Conservation (phyloP, 1,140 invertebrate species). For the Drosophila nigromelanica region DNA sequence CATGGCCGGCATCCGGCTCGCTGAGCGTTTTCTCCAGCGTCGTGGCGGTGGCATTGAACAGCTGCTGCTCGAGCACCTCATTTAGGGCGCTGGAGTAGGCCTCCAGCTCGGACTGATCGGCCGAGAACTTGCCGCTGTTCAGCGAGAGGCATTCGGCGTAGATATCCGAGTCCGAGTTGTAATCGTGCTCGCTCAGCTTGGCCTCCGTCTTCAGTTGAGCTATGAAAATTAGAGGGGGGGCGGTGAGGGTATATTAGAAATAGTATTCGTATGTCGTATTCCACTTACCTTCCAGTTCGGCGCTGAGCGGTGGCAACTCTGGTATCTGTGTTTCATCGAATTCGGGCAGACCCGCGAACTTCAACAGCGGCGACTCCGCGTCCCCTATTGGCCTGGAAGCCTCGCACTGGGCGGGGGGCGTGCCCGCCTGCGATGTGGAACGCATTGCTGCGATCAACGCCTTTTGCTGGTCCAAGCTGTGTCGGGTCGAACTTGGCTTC, state of each 20-base stretch:
- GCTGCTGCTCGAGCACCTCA: slow-evolving; percentile 58
- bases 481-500: slow-evolving; percentile 44
- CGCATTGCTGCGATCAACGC: slow-evolving; percentile 43
- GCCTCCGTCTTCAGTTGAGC: slow-evolving; percentile 35
- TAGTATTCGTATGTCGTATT: too few species aligned
- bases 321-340: slow-evolving; percentile 66
- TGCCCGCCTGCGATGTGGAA: slow-evolving; percentile 14
- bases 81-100: slow-evolving; percentile 70
- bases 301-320: slow-evolving; percentile 47
- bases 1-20: slow-evolving; percentile 18
- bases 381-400: background rate
- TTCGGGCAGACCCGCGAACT: slow-evolving; percentile 59
- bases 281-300: slow-evolving; percentile 60
- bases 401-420: slow-evolving; percentile 1
- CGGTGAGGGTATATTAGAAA: background rate
- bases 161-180: slow-evolving; percentile 69
- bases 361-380: slow-evolving; percentile 7
- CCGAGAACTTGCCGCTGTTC: slow-evolving; percentile 43
- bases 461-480: slow-evolving; percentile 60
- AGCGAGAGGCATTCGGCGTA: slow-evolving; percentile 71
- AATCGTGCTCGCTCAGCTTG: slow-evolving; percentile 30
- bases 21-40: slow-evolving; percentile 47
- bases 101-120: slow-evolving; percentile 62
- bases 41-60: slow-evolving; percentile 31
- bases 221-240: background rate